A percentile compares a stretch with the other conserved stretches of the same genome.
These are phyloP conservation scores for Stichodactyla helianthus DNA, from an alignment of 64 coral and sea anemone genomes.

Conservation along the genomic window DNA sequence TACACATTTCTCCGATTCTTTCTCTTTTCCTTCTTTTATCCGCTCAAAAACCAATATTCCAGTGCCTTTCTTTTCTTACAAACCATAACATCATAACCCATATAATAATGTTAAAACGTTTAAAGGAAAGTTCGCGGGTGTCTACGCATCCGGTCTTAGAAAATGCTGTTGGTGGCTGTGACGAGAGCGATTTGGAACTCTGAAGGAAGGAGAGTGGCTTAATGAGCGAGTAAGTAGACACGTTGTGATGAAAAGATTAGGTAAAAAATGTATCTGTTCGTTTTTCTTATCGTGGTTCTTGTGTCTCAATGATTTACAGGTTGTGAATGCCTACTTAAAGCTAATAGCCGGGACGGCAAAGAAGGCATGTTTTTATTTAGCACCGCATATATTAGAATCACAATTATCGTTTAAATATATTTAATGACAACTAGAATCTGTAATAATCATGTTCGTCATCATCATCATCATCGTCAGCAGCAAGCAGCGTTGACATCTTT, in stretches of 20 bases:
- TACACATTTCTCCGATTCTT: no score
- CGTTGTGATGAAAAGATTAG: not conserved
- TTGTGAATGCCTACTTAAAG: not conserved
- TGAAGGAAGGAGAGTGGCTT: no score
- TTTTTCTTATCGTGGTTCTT: not conserved
- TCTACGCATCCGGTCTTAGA: not conserved
- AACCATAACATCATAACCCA: no score
- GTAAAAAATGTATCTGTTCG: not conserved
- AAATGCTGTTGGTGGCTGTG: no score
- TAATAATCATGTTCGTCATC: not conserved
- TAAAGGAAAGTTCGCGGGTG: not conserved
- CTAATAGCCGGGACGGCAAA: not conserved
- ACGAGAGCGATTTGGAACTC: no score
- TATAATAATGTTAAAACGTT: not conserved
- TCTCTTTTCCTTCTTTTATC: no score
- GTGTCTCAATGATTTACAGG: not conserved
- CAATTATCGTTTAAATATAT: not conserved
- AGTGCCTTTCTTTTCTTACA: no score
- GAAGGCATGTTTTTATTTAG: not conserved
- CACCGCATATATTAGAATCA: not conserved
- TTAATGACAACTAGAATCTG: no score
- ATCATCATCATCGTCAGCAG: not conserved
- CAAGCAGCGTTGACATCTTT: no score
- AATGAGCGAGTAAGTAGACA: no score
- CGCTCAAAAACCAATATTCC: no score